These are phyloP conservation scores for Parnassius orleans DNA, from an alignment of 2,888 invertebrate genomes.

Conservation along the genomic window DNA sequence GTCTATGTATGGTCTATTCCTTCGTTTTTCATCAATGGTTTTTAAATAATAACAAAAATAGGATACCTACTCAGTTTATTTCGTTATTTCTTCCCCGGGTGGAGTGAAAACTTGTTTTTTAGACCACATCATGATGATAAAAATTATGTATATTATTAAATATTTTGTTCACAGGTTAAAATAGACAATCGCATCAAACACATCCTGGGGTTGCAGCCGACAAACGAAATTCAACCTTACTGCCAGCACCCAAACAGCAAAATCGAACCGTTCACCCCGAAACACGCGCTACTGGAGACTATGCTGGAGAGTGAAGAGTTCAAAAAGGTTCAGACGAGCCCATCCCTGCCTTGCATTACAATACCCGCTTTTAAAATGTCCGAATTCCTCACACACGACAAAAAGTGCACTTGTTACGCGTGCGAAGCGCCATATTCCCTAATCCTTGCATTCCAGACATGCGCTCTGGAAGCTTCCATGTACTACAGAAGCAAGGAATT, in stretches of 20 bases:
- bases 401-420: constrained; percentile 49
- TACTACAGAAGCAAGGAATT: constrained; percentile 55
- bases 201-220: constrained; percentile 50
- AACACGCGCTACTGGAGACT: constrained; percentile 49
- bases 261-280: constrained; percentile 39
- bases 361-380: constrained; percentile 50
- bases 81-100: too few species aligned
- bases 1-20: too few species aligned
- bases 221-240: constrained; percentile 38
- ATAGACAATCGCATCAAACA: constrained; percentile 62
- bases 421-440: constrained; percentile 45
- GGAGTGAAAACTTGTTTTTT: too few species aligned
- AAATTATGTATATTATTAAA: too few species aligned
- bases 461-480: constrained; percentile 51
- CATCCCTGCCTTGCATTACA: constrained; percentile 38
- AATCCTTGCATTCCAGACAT: constrained; percentile 43
- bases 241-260: constrained; percentile 16
- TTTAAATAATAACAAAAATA: too few species aligned
- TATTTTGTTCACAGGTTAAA: constrained; percentile 44
- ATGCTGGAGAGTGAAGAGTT: constrained; percentile 52
- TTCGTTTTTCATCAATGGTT: too few species aligned
- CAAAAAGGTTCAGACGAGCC: constrained; percentile 46
- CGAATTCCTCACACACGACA: constrained; percentile 47
- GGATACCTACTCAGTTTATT: too few species aligned
- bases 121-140: too few species aligned